These are phyloP conservation scores for Natrix natrix DNA, from an alignment of 2,797 vertebrate genomes.

Conservation along the genomic window DNA sequence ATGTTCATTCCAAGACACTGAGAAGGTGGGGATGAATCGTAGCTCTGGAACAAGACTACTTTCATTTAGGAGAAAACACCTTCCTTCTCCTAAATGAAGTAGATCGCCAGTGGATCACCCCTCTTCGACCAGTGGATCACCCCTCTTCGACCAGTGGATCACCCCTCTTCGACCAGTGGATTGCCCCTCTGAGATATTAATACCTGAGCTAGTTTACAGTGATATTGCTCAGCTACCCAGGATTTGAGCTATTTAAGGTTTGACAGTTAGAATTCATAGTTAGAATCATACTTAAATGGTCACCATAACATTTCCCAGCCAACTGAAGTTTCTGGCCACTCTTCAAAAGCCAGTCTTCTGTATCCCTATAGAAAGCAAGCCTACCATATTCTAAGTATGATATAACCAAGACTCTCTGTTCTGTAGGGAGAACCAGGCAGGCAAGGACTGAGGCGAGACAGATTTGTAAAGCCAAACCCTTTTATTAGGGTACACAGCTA, in stretches of 20 bases:
- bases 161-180: too few relatives aligned
- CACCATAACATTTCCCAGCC: neutral
- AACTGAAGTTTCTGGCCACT: neutral
- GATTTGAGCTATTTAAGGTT: neutral
- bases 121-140: neutral
- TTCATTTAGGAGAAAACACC: neutral
- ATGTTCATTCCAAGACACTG: neutral
- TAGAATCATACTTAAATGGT: neutral
- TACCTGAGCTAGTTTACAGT: neutral
- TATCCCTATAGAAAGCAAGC: neutral
- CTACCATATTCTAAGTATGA: neutral
- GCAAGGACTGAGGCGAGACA: too few relatives aligned
- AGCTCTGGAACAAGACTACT: neutral
- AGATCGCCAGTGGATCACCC: neutral
- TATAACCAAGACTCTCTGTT: neutral
- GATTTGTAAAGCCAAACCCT: too few relatives aligned
- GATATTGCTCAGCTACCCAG: neutral
- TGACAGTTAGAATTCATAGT: neutral
- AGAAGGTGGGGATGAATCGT: neutral
- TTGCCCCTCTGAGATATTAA: neutral
- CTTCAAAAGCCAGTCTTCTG: neutral
- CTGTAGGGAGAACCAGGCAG: too few relatives aligned
- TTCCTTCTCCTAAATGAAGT: neutral
- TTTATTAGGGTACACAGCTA: too few relatives aligned
- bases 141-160: too few relatives aligned